Base-by-base conservation (phyloP, 2,113 vertebrate genomes). In the Indicator maculatus region DNA sequence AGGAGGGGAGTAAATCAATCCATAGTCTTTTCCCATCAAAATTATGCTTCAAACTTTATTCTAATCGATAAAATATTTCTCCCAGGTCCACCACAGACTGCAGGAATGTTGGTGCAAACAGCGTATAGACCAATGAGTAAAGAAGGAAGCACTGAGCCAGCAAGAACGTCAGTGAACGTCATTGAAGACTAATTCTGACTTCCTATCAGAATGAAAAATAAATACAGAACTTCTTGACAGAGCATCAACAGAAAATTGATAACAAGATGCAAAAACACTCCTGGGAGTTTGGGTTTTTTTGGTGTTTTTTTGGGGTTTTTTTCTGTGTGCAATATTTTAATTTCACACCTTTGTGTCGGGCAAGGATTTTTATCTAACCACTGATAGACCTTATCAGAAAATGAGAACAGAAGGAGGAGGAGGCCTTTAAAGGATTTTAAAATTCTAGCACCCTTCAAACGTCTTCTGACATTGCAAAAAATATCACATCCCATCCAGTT, bases 61-160 rank as follows among this genome's bases (percentile, higher is more conserved):
- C 30, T 78, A 16, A 28, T 28, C 52, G 24, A 20, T 15, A 24
- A 13, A 11, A 45, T 11, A 11, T 16, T 59, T 38, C 6, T 71
- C 65, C 60, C 70, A 50, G 6, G 58, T 41, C 88, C 5, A 2
- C 66, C 44, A 8, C 1, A 1, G 31, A 20, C 39, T 41, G 31
- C 16, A 44, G 82, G 66, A 84, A 64, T 60, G 59, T 19, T 47
- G 64, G 16, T 63, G 31, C 28, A 73, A 88, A 63, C 2, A 2
- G 18, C 45, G 59, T 12, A 15, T 7, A 4, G 4, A 73, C 53
- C 44, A 8, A 47, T 27, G n/a, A 0, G 0, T 27, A 53, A 53
- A 24, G 60, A 47, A 73, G 18, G 56, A 88, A 77, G 65, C 18
- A 47, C 58, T 28, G 52, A 88, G 26, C 60, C 23, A 59, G 65